phyloP scores from a whole-genome alignment of 2,113 vertebrate species.

The Oreamnos americanus region DNA sequence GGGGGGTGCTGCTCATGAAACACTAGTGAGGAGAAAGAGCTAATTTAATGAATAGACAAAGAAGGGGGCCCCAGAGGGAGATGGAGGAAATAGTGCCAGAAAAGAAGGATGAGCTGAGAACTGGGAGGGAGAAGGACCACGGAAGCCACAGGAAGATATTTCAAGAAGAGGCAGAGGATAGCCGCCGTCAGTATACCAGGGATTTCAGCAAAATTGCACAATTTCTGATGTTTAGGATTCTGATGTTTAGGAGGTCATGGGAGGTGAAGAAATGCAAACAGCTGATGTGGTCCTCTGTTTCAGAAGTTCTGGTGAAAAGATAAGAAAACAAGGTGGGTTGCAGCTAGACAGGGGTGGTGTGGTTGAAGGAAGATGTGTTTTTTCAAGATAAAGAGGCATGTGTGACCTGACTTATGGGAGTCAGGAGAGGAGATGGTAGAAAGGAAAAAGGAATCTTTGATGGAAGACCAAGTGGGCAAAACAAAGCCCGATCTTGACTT shows the following conservation, averaged over 20 bases:
- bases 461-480: neutral
- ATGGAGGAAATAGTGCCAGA: neutral
- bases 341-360: too few species aligned
- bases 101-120: neutral
- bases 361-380: neutral
- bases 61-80: neutral
- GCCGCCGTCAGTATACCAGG: fast-evolving
- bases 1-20: neutral
- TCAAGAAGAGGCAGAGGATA: neutral
- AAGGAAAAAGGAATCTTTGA: neutral
- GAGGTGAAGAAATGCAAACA: neutral
- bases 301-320: neutral
- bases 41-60: neutral
- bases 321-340: neutral
- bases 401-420: neutral
- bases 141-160: neutral
- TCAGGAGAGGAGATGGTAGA: fast-evolving
- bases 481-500: neutral
- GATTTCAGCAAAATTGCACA: neutral
- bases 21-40: too few species aligned
- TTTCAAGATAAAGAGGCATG: neutral
- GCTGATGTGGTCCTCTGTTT: neutral
- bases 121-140: neutral
- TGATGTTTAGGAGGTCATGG: neutral
- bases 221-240: neutral